Evolutionary conservation across 2,113 vertebrate species (phyloP).

Genomic region (Lucifuga dentata): DNA sequence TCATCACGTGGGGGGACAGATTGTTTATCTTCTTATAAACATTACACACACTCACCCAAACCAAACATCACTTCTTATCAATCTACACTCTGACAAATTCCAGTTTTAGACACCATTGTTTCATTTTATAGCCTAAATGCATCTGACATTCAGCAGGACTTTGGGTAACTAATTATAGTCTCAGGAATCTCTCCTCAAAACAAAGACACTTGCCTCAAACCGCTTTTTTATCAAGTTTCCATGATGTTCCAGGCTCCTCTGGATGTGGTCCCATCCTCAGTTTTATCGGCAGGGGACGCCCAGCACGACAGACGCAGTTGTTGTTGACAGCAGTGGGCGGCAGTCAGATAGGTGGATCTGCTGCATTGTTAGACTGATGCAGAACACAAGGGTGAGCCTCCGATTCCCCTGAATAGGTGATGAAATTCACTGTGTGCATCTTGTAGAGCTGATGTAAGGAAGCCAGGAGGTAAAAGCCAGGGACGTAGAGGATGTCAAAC

Average conservation of each 20-base stretch:
- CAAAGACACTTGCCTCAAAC: constrained; percentile 36
- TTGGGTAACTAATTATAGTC: constrained; percentile 62
- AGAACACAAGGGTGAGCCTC: too few relatives aligned
- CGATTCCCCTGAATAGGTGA: too few relatives aligned
- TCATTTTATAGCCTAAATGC: constrained; percentile 54
- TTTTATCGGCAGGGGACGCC: constrained; percentile 29
- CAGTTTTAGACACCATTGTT: constrained; percentile 53
- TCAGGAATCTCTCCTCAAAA: constrained; percentile 53
- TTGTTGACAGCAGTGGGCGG: constrained; percentile 18
- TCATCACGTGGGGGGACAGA: constrained; percentile 34
- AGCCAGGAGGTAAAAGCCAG: too few relatives aligned
- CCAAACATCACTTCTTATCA: constrained; percentile 35
- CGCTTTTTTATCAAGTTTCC: constrained; percentile 58
- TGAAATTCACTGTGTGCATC: too few relatives aligned
- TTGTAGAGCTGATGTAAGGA: too few relatives aligned
- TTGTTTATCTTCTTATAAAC: constrained; percentile 64
- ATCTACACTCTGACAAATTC: constrained; percentile 44
- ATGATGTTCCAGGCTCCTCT: constrained; percentile 27
- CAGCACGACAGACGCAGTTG: constrained; percentile 6
- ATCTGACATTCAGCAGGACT: constrained; percentile 59
- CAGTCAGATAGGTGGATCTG: constrained; percentile 10
- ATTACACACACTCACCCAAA: constrained; percentile 10
- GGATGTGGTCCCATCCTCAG: constrained; percentile 1
- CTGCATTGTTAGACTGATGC: too few relatives aligned
- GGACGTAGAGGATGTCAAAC: too few relatives aligned